Percentiles rank a stretch among this genome's conserved stretches.
Evolutionary conservation across 64 coral and sea anemone genomes (phyloP).

Genomic region (Pocillopora damicornis): DNA sequence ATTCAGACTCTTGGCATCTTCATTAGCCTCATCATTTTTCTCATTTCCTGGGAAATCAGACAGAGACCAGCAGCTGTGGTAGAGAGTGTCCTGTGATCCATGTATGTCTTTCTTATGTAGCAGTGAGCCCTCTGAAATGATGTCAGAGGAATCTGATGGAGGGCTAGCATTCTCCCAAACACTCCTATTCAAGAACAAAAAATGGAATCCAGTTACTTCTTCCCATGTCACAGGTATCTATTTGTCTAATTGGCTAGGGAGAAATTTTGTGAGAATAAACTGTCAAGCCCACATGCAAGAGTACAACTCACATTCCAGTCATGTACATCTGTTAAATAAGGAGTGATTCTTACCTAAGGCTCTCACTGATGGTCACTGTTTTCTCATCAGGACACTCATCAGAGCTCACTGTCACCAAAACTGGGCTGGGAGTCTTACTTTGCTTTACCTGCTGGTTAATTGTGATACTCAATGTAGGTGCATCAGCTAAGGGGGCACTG

Average conservation of each 20-base stretch:
- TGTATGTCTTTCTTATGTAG: conserved; percentile 62
- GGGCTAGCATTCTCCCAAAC: conserved; percentile 88
- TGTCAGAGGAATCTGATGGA: conserved; percentile 10
- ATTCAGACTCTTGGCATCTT: conserved; percentile 73
- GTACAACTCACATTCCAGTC: no score
- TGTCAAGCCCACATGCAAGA: no score
- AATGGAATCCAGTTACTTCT: no score
- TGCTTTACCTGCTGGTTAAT: not conserved
- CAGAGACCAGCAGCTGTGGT: conserved; percentile 98
- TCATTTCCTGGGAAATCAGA: conserved; percentile 53
- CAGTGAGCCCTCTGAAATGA: not conserved
- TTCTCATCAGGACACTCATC: conserved; percentile 19
- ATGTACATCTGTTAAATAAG: no score
- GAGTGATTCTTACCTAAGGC: conserved; percentile 54
- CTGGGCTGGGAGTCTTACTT: conserved; percentile 26
- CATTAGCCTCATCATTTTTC: conserved; percentile 49
- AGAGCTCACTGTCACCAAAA: conserved; percentile 63
- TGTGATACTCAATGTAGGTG: not conserved
- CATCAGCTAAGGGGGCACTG: not conserved
- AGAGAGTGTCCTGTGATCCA: conserved; percentile 91
- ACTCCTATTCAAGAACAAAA: conserved; percentile 63
- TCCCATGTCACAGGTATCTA: no score
- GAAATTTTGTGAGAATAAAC: no score
- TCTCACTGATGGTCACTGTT: conserved; percentile 75
- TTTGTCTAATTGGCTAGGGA: no score